A percentile compares a stretch with the other conserved stretches of the same genome.
phyloP scores from a whole-genome alignment of 1,140 invertebrate genomes.

The Apolygus lucorum region DNA sequence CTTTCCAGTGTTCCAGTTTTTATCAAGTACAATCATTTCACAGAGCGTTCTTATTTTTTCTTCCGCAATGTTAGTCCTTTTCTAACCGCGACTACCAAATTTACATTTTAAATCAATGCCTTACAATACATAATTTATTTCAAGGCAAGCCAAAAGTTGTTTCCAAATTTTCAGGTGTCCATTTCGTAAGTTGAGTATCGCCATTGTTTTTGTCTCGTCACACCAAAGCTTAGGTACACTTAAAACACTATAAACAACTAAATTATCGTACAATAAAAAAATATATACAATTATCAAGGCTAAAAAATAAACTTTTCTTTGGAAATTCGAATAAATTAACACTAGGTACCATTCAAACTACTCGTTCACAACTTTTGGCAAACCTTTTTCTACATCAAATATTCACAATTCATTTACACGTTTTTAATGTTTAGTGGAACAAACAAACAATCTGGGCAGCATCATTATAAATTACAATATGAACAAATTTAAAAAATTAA shows the following conservation, averaged over 20 bases:
- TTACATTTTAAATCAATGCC: constrained; percentile 1
- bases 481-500: too few relatives aligned
- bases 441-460: not conserved
- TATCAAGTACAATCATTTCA: constrained; percentile 4
- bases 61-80: not conserved
- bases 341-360: not conserved
- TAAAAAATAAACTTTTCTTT: constrained; percentile 12
- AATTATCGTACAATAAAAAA: constrained; percentile 8
- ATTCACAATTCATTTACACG: constrained; percentile 4
- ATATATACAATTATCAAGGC: not conserved
- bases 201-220: too few relatives aligned
- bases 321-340: constrained; percentile 6
- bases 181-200: too few relatives aligned
- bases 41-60: not conserved
- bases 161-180: too few relatives aligned
- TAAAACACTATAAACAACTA: constrained; percentile 12
- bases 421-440: not conserved
- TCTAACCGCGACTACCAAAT: constrained; percentile 1
- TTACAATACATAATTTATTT: not conserved
- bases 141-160: not conserved
- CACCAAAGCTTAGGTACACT: not conserved
- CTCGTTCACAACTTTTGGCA: constrained; percentile 3
- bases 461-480: not conserved
- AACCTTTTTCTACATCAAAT: not conserved
- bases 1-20: constrained; percentile 22